Evolutionary conservation across 2,797 vertebrate genomes (phyloP).

Genomic region (Onychomys leucogaster): DNA sequence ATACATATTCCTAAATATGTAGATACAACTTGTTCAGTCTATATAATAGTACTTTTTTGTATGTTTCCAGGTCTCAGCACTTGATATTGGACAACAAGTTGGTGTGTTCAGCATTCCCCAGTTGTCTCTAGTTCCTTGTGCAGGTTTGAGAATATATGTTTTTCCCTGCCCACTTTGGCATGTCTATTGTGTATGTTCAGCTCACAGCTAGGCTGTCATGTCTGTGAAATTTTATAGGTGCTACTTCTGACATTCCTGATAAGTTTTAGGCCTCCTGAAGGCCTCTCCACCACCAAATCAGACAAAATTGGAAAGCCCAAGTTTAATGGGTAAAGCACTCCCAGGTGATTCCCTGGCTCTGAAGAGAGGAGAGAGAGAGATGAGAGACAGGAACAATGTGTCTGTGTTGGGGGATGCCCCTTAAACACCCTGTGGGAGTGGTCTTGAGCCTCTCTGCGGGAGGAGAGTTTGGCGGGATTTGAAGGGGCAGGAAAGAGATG

Average conservation of each 20-base stretch:
- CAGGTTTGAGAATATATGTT: not conserved
- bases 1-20: not conserved
- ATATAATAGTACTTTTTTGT: not conserved
- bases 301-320: no score
- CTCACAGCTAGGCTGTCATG: not conserved
- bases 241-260: not conserved
- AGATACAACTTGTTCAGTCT: not conserved
- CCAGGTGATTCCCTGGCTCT: no score
- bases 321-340: no score
- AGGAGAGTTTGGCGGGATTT: no score
- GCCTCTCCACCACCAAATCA: no score
- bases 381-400: no score
- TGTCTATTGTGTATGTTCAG: not conserved
- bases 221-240: not conserved
- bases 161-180: not conserved
- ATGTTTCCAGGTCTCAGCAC: not conserved
- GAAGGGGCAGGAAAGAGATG: no score
- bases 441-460: no score
- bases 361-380: no score
- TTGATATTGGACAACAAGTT: not conserved
- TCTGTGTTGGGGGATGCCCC: no score
- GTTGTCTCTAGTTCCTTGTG: not conserved
- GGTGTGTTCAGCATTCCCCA: not conserved
- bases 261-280: no score
- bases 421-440: no score